phyloP scores from a whole-genome alignment of 2,797 vertebrate genomes.

The Emys orbicularis region DNA sequence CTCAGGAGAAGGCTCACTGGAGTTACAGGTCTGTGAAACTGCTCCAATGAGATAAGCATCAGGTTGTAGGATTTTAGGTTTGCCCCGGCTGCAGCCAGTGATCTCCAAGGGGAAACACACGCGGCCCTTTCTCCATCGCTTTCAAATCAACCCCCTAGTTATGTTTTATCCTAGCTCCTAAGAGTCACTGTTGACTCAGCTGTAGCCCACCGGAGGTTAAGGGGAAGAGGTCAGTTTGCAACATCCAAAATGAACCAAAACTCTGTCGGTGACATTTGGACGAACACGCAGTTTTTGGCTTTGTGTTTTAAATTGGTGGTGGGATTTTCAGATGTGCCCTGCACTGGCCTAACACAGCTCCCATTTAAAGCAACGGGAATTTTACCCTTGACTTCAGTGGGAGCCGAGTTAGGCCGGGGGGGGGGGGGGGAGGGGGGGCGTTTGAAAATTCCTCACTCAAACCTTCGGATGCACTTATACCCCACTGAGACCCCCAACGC shows the following conservation, averaged over 20 bases:
- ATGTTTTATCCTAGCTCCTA: neutral
- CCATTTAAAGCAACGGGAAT: neutral
- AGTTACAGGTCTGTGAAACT: neutral
- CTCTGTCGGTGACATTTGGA: neutral
- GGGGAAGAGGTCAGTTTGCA: neutral
- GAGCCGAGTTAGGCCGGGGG: neutral
- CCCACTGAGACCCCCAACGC: neutral
- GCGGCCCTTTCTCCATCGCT: neutral
- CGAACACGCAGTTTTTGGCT: neutral
- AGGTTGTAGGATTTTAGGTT: neutral
- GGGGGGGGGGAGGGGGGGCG: rapidly evolving
- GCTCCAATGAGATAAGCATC: rapidly evolving
- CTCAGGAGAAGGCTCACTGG: neutral
- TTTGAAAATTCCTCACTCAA: neutral
- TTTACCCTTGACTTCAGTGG: neutral
- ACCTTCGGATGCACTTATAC: neutral
- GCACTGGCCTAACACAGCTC: neutral
- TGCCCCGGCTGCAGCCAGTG: neutral
- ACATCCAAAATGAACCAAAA: neutral
- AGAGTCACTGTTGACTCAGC: neutral
- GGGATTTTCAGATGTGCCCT: neutral
- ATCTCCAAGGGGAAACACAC: neutral
- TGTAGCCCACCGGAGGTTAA: rapidly evolving
- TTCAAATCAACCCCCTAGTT: neutral
- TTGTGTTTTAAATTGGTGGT: neutral